phyloP scores from a whole-genome alignment of 2,797 vertebrate genomes.

The Poecilia picta region DNA sequence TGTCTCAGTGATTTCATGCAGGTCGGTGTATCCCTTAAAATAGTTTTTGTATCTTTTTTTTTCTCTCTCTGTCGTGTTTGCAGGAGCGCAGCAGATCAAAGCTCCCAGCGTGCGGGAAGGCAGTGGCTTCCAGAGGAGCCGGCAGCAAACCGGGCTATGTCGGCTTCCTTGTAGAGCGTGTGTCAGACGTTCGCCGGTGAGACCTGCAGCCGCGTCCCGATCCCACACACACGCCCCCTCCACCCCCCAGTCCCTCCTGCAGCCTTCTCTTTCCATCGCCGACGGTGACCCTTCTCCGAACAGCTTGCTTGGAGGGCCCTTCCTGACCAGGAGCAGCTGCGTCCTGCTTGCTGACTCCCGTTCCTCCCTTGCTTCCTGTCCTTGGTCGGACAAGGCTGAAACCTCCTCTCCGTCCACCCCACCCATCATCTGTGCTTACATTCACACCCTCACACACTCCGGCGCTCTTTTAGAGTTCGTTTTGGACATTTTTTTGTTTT shows the following conservation, averaged over 20 bases:
- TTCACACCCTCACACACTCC: slow-evolving; percentile 14
- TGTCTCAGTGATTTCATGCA: background rate
- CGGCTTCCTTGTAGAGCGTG: slow-evolving; percentile 25
- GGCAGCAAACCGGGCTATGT: slow-evolving; percentile 21
- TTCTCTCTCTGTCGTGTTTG: slow-evolving; percentile 15
- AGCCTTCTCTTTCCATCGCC: slow-evolving; percentile 56
- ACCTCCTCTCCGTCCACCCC: slow-evolving; percentile 64
- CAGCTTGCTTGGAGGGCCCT: slow-evolving; percentile 76
- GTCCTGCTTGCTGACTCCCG: slow-evolving; percentile 81
- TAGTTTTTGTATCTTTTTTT: slow-evolving; percentile 3
- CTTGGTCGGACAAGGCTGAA: slow-evolving; percentile 82
- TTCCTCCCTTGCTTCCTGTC: slow-evolving; percentile 84
- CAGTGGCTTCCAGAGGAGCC: slow-evolving; percentile 17
- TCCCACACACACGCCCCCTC: slow-evolving; percentile 25
- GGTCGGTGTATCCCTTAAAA: background rate
- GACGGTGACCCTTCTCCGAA: slow-evolving; percentile 72
- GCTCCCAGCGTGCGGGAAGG: slow-evolving; percentile 9
- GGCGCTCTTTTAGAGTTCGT: slow-evolving; percentile 9
- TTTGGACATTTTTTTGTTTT: background rate
- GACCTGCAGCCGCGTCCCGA: slow-evolving; percentile 48
- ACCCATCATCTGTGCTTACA: slow-evolving; percentile 49
- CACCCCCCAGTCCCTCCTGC: slow-evolving; percentile 27
- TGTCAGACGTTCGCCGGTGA: slow-evolving; percentile 28
- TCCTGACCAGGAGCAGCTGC: slow-evolving; percentile 86
- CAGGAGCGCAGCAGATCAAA: slow-evolving; percentile 39